Conservation (phyloP, 2,797 vertebrate genomes). For the Spinus olivaceus region DNA sequence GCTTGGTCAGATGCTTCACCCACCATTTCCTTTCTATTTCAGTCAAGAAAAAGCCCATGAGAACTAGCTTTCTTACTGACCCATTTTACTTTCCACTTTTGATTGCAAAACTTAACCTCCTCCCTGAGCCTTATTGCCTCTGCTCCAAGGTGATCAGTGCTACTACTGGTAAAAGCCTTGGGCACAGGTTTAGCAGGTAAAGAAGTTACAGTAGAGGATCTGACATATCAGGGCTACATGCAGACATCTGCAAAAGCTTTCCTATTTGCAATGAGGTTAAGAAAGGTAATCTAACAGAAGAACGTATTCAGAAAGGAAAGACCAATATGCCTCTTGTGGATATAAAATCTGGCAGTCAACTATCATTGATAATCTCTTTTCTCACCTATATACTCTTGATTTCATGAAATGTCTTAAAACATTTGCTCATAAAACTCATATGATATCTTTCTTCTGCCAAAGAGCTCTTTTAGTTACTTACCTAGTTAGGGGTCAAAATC, state of each 20-base stretch:
- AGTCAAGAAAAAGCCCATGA: neutral
- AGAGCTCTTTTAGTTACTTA: neutral
- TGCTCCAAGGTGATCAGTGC: neutral
- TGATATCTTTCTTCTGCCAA: neutral
- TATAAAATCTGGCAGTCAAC: neutral
- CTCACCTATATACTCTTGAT: neutral
- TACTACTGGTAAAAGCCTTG: neutral
- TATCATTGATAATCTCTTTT: neutral
- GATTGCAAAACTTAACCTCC: neutral
- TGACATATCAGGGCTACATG: neutral
- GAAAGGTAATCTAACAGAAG: neutral
- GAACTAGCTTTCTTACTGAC: neutral
- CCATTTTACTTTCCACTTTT: neutral
- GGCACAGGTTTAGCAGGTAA: neutral
- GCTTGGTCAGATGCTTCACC: constrained; percentile 36
- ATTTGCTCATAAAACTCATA: neutral
- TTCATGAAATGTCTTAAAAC: neutral
- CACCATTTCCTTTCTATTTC: constrained; percentile 37
- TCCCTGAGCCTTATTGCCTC: neutral
- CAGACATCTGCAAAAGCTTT: neutral
- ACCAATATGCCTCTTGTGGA: neutral
- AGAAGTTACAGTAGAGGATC: neutral
- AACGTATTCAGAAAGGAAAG: neutral
- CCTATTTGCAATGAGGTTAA: neutral
- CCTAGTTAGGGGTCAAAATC: neutral